Base-by-base conservation (phyloP, 2,888 invertebrate genomes). In the Folsomia manolachei region DNA sequence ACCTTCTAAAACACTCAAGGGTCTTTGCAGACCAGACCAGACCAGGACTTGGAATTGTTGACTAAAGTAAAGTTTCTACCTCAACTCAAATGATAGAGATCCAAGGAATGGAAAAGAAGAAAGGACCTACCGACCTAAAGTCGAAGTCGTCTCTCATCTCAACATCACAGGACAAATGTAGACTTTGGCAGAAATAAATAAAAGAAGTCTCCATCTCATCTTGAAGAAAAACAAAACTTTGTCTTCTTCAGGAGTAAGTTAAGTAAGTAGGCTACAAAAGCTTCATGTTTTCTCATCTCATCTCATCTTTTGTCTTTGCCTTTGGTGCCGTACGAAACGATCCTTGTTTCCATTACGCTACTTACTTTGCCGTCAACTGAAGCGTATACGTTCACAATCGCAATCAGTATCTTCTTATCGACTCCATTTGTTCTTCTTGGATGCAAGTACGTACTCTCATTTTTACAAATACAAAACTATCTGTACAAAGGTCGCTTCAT, bases 1-100 rank as follows among this genome's bases (percentile, higher is more conserved):
- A 66, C 65, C 65, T 66, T 66, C 52, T 66, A 63, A 63, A 27
- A 63, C 52, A 51, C 65, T 52, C 51, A 66, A 52, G 65, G 65
- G 65, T 51, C 52, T 66, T 24, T 52, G 56, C 7, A n/a, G 21
- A 21, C 56, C 21, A 14, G 19, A 18, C 51, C 51, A 18, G 9
- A 11, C 51, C 18, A 51, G 9, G 18, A 51, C 51, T 51, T 51
- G 9, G 9, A 51, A 9, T 18, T 51, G 51, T 51, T 11, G 51
- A 18, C 51, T 51, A 51, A 51, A 51, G 18, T 11, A 51, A 51
- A 56, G 56, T 14, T 7, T 4, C 56, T 56, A 56, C 56, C 56
- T 19, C 4, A 4, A n/a, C 56, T 56, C 14, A 56, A 56, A 7
- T 7, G 21, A 56, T 4, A n/a, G 19, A 14, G 18, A 56, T 14